Conservation (phyloP, 2,888 invertebrate species). For the Zaprionus obscuricornis region DNA sequence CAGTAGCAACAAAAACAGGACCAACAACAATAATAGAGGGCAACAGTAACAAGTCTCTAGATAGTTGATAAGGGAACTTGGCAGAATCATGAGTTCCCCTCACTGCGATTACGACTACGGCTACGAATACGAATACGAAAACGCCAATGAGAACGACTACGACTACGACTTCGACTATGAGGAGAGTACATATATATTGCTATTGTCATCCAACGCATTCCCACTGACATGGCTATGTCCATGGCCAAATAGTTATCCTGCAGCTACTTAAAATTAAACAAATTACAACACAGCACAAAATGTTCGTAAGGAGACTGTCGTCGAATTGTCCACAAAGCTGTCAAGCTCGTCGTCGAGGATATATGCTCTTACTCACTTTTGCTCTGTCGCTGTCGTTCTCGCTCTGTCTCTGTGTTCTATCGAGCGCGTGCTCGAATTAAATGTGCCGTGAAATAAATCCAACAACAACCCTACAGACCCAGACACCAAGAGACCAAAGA, state of each 20-base stretch:
- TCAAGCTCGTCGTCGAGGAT: constrained; percentile 41
- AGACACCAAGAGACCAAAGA: constrained; percentile 16
- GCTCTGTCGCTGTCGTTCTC: constrained; percentile 29
- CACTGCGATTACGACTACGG: too few relatives aligned
- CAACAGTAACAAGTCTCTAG: constrained; percentile 49
- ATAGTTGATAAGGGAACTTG: constrained; percentile 66
- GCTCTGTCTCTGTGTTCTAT: constrained; percentile 28
- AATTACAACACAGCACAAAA: constrained; percentile 56
- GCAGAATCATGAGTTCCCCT: constrained; percentile 32
- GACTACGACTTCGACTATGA: too few relatives aligned
- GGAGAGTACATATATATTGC: too few relatives aligned
- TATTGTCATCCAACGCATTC: background rate
- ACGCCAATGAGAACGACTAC: too few relatives aligned
- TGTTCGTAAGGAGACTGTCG: constrained; percentile 40
- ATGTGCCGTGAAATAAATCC: constrained; percentile 78
- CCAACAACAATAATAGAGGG: background rate
- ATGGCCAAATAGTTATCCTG: constrained; percentile 52
- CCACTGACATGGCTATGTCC: constrained; percentile 40
- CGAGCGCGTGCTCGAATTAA: constrained; percentile 71
- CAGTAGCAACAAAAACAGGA: constrained; percentile 11
- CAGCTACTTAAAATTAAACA: constrained; percentile 77
- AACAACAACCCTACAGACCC: constrained; percentile 38
- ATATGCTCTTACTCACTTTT: too few relatives aligned
- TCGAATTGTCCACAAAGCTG: constrained; percentile 64
- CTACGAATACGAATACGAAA: too few relatives aligned